Evolutionary conservation across 1,140 invertebrate genomes (phyloP), one percentile per base, ranked within the genome.

Genomic region (Microplitis demolitor): DNA sequence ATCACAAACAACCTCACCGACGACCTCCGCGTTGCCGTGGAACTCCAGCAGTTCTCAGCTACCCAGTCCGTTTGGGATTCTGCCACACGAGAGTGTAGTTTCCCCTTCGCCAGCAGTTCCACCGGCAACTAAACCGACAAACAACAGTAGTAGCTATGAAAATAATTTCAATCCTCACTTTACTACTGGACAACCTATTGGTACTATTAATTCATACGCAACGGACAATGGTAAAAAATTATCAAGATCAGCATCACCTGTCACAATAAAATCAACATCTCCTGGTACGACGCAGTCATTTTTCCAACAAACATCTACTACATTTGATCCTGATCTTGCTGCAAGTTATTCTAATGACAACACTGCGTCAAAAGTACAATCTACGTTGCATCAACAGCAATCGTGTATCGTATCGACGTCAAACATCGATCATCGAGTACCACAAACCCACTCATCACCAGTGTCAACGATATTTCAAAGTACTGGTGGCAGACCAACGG

Each of bases 51-150:
- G 90, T 80, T 86, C 88, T 54, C 91, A 91, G 78, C 79, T 91
- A 35, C 90, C 90, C 31, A 93, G 92, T 78, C 92, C 93, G 0
- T 93, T 93, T 84, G 93, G 93, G 54, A 92, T 94, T 77, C 84
- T 94, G 77, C 93, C 93, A 11, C 93, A 94, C 82, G 92, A 94
- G 85, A 93, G 90, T 85, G 90, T 93, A 74, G 91, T 92, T 72
- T 88, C 91, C 2, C 91, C 90, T 35, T 90, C 90, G 39, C 90
- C 91, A 37, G 89, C 89, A 74, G 88, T 90, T 74, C 89, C 91
- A 51, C 87, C 88, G 34, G 84, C 87, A 33, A 88, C 90, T 74
- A 88, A 85, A 68, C 69, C 89, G 72, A 71, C 76, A 13, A 87
- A 86, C 68, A 83, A 87, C 63, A 56, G 5, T 16, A 39, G 6